Conservation (phyloP, 2,113 vertebrate genomes). For the Mesembrinibis cayennensis region DNA sequence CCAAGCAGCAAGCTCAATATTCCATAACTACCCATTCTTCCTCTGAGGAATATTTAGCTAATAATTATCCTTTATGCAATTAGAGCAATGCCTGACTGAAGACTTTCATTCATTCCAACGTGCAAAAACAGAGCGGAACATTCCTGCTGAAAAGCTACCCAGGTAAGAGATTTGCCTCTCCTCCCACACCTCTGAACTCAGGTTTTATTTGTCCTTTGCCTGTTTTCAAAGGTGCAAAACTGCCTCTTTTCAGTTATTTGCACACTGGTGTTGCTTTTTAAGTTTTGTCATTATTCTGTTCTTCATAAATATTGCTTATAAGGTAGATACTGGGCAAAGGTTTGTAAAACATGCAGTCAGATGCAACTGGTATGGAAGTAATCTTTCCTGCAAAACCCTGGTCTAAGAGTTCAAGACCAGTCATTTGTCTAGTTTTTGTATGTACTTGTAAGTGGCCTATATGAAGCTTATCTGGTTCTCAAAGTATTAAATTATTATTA, state of each 20-base stretch:
- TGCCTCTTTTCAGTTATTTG: neutral
- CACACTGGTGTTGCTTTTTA: neutral
- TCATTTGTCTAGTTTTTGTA: neutral
- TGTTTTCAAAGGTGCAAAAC: neutral
- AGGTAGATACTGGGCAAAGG: neutral
- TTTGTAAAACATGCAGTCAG: neutral
- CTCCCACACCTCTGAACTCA: neutral
- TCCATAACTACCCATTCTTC: neutral
- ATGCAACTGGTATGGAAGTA: neutral
- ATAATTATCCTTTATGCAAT: conserved; percentile 43
- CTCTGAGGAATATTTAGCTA: neutral
- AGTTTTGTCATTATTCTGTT: neutral
- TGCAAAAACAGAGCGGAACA: neutral
- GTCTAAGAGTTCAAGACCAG: neutral
- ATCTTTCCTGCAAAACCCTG: neutral
- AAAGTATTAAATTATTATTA: neutral
- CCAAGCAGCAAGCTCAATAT: neutral
- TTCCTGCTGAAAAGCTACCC: neutral
- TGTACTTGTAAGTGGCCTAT: neutral
- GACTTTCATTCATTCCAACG: conserved; percentile 10
- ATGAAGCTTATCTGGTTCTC: neutral
- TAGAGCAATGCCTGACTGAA: neutral
- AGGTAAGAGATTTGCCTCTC: conserved; percentile 42
- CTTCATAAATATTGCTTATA: neutral
- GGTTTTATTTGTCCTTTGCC: neutral